phyloP scores from a whole-genome alignment of 2,113 vertebrate genomes.

The Lethenteron camtschaticum region DNA sequence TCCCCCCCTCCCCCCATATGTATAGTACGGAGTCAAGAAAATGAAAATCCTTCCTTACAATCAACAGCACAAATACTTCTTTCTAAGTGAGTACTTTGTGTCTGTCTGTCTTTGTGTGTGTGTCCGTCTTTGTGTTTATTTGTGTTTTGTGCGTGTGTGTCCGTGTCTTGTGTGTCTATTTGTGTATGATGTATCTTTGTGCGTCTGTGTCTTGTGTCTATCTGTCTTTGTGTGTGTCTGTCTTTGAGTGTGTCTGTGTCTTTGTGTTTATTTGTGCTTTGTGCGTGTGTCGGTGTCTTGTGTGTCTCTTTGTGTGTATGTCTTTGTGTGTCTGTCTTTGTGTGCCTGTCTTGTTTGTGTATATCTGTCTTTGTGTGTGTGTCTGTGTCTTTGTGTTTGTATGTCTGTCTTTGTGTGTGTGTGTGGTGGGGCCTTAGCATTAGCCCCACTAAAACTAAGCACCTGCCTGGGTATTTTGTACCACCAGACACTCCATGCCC shows the following conservation, averaged over 20 bases:
- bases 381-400: too few relatives aligned
- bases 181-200: too few relatives aligned
- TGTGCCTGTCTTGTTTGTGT: too few relatives aligned
- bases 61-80: conserved; percentile 74
- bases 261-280: background rate
- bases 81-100: conserved; percentile 41
- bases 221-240: too few relatives aligned
- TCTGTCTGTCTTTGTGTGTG: background rate
- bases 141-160: background rate
- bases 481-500: too few relatives aligned
- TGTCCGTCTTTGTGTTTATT: background rate
- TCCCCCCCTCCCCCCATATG: conserved; percentile 7
- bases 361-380: too few relatives aligned
- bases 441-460: too few relatives aligned
- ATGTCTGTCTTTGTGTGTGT: too few relatives aligned
- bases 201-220: background rate
- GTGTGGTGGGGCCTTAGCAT: too few relatives aligned
- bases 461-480: too few relatives aligned
- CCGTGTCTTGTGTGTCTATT: background rate
- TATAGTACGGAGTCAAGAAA: conserved; percentile 72
- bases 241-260: background rate
- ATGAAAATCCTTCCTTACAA: conserved; percentile 58
- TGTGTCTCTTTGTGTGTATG: background rate
- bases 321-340: too few relatives aligned
- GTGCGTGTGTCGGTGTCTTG: background rate